Percentiles rank a stretch among this genome's conserved stretches.
These are phyloP conservation scores for Takifugu bimaculatus DNA, from an alignment of 2,113 vertebrate genomes.

Conservation along the genomic window DNA sequence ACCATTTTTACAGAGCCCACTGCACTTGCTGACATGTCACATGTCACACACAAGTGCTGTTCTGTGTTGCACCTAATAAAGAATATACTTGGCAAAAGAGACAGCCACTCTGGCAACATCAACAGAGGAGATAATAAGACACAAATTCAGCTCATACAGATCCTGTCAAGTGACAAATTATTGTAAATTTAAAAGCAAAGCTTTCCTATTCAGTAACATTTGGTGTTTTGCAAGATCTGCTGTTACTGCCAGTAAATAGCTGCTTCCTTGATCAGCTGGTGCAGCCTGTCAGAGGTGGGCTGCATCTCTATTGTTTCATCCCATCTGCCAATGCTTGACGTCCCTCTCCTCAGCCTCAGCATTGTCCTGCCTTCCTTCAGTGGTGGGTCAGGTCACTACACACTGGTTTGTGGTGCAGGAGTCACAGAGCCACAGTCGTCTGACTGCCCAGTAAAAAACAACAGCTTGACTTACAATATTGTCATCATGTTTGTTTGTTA, in stretches of 20 bases:
- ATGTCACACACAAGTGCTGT: constrained; percentile 30
- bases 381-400: constrained; percentile 81
- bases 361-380: constrained; percentile 69
- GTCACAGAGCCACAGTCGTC: constrained; percentile 38
- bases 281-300: constrained; percentile 49
- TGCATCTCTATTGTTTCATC: constrained; percentile 51
- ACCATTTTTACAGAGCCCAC: constrained; percentile 55
- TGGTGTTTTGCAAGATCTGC: constrained; percentile 53
- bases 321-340: constrained; percentile 78
- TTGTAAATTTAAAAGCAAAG: constrained; percentile 56
- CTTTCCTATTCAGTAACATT: constrained; percentile 57
- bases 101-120: constrained; percentile 32
- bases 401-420: constrained; percentile 43
- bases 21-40: constrained; percentile 53
- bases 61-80: constrained; percentile 57
- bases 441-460: constrained; percentile 55
- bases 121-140: constrained; percentile 46
- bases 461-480: constrained; percentile 66
- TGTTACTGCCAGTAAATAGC: constrained; percentile 47
- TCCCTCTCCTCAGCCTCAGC: constrained; percentile 80
- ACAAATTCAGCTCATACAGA: constrained; percentile 35
- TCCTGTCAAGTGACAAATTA: constrained; percentile 59
- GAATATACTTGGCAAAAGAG: constrained; percentile 47
- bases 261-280: constrained; percentile 51
- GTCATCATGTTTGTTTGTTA: constrained; percentile 60